Percentiles rank a stretch among this genome's conserved stretches.
Evolutionary conservation across 64 coral and sea anemone genomes (phyloP).

Genomic region (Stichodactyla mertensii): DNA sequence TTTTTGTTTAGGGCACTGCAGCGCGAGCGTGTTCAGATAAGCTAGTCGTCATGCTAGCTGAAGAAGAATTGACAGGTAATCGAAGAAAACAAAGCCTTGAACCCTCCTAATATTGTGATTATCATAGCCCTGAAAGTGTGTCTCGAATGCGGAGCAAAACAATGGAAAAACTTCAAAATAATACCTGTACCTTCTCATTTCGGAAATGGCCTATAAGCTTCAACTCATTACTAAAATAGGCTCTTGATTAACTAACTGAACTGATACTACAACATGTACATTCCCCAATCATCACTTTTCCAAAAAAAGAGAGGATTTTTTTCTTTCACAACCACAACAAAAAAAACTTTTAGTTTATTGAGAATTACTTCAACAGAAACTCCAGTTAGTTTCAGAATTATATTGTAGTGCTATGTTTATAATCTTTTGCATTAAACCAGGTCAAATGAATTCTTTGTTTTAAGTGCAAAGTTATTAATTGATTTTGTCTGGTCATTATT

Average conservation of each 20-base stretch:
- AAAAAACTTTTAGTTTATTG: not conserved
- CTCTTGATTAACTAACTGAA: not conserved
- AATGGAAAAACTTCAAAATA: constrained; percentile 8
- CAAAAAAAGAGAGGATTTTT: not conserved
- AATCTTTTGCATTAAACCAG: not conserved
- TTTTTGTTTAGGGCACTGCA: not conserved
- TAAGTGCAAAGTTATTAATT: not conserved
- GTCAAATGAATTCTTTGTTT: not conserved
- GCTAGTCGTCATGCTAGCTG: not conserved
- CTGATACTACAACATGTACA: not conserved
- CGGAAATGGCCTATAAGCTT: not conserved
- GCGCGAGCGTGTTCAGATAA: not conserved
- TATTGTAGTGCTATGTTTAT: not conserved
- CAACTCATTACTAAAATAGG: not conserved
- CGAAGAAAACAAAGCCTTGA: not conserved
- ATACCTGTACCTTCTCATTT: not conserved
- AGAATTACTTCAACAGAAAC: not conserved
- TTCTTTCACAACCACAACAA: not conserved
- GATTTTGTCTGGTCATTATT: not conserved
- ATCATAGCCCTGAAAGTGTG: constrained; percentile 7
- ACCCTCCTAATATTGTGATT: constrained; percentile 7
- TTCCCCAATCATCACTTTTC: not conserved
- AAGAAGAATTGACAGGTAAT: constrained; percentile 2
- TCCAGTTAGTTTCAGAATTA: not conserved
- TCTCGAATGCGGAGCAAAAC: not conserved